Conservation (phyloP, 2,888 invertebrate genomes). For the Miltochrista miniata region DNA sequence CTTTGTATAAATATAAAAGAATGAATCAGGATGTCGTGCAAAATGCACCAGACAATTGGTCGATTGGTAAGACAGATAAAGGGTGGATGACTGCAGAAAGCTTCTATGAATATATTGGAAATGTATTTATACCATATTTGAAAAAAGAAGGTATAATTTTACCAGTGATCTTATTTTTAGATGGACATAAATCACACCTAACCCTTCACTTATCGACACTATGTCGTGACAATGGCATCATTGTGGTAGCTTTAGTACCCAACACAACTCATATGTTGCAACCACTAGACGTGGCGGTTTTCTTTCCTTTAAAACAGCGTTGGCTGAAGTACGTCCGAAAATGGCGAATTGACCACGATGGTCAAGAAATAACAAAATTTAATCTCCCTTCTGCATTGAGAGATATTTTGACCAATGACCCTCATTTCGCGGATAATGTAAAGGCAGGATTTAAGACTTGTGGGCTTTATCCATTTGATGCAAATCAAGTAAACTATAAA, state of each 20-base stretch:
- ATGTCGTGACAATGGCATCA: background rate
- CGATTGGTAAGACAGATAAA: background rate
- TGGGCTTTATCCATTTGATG: background rate
- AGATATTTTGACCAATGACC: background rate
- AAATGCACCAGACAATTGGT: background rate
- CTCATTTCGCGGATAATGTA: background rate
- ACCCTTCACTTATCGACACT: background rate
- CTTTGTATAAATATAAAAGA: background rate
- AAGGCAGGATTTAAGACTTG: background rate
- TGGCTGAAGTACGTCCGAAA: background rate
- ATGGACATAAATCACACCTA: background rate
- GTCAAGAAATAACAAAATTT: background rate
- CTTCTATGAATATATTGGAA: background rate
- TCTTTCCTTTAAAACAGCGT: background rate
- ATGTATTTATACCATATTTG: background rate
- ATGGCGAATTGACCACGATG: background rate
- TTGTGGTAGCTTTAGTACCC: background rate
- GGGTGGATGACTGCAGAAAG: background rate
- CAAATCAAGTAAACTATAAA: background rate
- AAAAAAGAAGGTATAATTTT: background rate
- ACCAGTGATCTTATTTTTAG: background rate
- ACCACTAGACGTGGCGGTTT: background rate
- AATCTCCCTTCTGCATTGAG: background rate
- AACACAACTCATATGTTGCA: background rate
- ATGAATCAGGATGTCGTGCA: background rate